Evolutionary conservation across 2,113 vertebrate species (phyloP).

Genomic region (Halcyon malimbica): DNA sequence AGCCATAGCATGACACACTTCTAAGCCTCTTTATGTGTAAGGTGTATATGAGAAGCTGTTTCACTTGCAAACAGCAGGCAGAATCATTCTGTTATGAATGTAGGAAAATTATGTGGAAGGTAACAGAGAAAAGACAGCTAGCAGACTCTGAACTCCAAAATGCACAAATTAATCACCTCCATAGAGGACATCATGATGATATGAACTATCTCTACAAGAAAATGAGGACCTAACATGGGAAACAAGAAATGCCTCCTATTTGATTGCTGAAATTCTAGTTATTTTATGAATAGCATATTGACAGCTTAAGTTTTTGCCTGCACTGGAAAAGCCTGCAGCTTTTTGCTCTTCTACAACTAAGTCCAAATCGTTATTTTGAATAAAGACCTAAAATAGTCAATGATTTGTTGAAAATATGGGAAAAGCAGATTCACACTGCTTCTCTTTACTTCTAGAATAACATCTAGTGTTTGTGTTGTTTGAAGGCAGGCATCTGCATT

Average conservation of each 20-base stretch:
- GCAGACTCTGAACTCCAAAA: slow-evolving; percentile 2
- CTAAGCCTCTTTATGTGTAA: neutral
- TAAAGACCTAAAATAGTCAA: neutral
- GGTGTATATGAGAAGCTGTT: neutral
- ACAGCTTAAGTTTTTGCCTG: neutral
- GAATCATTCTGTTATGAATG: neutral
- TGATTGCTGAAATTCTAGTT: neutral
- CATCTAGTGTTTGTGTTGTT: neutral
- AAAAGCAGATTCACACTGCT: neutral
- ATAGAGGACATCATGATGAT: neutral
- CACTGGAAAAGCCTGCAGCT: neutral
- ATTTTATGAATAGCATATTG: neutral
- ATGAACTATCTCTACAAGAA: neutral
- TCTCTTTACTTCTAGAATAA: neutral
- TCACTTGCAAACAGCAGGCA: neutral
- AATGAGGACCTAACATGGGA: slow-evolving; percentile 9
- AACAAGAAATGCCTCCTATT: neutral
- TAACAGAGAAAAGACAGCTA: neutral
- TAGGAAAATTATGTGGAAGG: neutral
- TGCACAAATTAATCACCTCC: neutral
- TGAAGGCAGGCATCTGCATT: neutral
- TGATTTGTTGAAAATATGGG: neutral
- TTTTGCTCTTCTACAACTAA: neutral
- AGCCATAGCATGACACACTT: neutral
- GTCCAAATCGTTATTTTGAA: neutral